Evolutionary conservation across 2,888 invertebrate species (phyloP), one percentile per base, ranked within the genome.

Genomic region (Zaprionus obscuricornis): DNA sequence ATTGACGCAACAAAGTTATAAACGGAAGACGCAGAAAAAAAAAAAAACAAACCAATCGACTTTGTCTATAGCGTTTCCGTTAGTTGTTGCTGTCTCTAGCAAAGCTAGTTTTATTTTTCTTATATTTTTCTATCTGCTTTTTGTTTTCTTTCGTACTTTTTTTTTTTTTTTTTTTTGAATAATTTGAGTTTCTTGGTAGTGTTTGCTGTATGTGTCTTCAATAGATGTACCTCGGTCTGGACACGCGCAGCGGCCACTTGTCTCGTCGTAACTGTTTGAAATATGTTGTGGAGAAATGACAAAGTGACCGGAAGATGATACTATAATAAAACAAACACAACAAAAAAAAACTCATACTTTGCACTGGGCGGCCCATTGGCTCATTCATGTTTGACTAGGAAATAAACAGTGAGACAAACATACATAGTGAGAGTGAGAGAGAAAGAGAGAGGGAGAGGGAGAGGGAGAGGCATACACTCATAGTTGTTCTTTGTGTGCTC

Each of bases 231-330:
- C 33, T 51, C 42, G 40, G 43, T 59, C 51, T 69, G 63, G 52
- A 64, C 81, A 74, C 68, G 72, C 72, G 79, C 72, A 51, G 64
- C 64, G 74, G 72, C 74, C 82, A 81, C 84, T 82, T 86, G 82
- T 74, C 77, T 71, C 62, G 33, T 62, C 77, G 74, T 60, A 64
- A 73, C 84, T 63, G 72, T 82, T 85, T 85, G 85, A 87, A 77
- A 81, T 78, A 85, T 87, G 85, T 76, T 81, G 68, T 75, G 71
- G 74, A 77, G 76, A 83, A 82, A 84, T 87, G 85, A 87, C 84
- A 87, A 88, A 87, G 75, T 86, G 81, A 84, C 88, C 88, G 88
- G 87, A 86, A 88, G 88, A 87, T 84, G 82, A 81, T 77, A 85
- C 86, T 73, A 58, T 75, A 81, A 84, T 84, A 81, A 85, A 79